Evolutionary conservation across 2,888 invertebrate species (phyloP).

Genomic region (Corbicula japonica): DNA sequence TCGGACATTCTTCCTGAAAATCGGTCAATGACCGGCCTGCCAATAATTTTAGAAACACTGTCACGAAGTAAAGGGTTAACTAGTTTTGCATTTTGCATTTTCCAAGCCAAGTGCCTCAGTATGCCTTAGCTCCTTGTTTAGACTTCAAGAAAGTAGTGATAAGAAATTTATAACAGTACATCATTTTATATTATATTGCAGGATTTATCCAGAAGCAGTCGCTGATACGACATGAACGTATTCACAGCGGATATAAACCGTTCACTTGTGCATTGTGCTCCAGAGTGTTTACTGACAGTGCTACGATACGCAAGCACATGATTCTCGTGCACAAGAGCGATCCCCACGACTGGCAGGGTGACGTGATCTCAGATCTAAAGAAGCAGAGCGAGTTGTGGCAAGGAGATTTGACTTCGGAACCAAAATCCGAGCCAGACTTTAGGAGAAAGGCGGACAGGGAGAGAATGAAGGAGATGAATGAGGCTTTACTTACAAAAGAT

Average conservation of each 20-base stretch:
- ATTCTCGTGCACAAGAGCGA: constrained; percentile 78
- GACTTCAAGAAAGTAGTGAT: too few species aligned
- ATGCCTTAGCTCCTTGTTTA: too few species aligned
- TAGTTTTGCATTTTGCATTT: too few species aligned
- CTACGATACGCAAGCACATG: constrained; percentile 79
- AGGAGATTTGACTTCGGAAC: constrained; percentile 28
- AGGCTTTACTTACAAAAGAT: too few species aligned
- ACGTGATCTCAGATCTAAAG: constrained; percentile 55
- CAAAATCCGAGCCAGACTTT: constrained; percentile 26
- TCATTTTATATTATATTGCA: too few species aligned
- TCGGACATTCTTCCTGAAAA: too few species aligned
- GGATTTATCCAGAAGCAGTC: constrained; percentile 87
- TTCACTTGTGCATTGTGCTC: constrained; percentile 85
- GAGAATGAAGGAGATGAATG: neutral
- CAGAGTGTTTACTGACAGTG: constrained; percentile 82
- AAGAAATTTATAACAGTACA: too few species aligned
- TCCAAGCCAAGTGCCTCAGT: too few species aligned
- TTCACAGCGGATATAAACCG: constrained; percentile 86
- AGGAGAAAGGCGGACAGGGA: constrained; percentile 35
- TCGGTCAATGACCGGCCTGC: too few species aligned
- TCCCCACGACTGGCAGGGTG: constrained; percentile 75
- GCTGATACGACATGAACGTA: constrained; percentile 86
- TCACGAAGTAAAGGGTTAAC: too few species aligned
- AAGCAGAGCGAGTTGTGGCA: constrained; percentile 43
- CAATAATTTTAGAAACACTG: too few species aligned